A percentile compares a stretch with the other conserved stretches of the same genome.
Conservation (phyloP, 64 coral and sea anemone genomes). For the Platygyra sinensis region DNA sequence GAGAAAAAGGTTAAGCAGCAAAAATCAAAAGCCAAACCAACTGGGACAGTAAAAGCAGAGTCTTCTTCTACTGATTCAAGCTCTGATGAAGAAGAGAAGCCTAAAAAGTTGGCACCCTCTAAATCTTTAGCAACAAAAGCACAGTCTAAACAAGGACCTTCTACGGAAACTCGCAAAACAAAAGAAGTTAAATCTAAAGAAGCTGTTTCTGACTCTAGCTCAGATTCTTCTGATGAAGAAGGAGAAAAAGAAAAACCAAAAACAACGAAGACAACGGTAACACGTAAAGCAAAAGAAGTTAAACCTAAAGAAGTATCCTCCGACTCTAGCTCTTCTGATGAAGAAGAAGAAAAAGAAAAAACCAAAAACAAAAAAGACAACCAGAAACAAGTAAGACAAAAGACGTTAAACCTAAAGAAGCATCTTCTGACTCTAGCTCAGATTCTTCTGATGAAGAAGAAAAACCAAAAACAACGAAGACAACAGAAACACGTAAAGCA, state of each 20-base stretch:
- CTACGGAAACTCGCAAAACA: not conserved
- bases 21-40: not conserved
- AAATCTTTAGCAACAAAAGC: too few species aligned
- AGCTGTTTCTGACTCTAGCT: slow-evolving; percentile 5
- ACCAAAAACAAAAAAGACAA: too few species aligned
- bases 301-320: too few species aligned
- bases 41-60: not conserved
- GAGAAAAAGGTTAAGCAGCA: not conserved
- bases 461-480: not conserved
- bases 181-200: slow-evolving; percentile 3
- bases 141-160: too few species aligned
- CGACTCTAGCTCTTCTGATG: too few species aligned
- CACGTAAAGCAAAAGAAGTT: too few species aligned
- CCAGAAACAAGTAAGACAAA: too few species aligned
- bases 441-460: slow-evolving; percentile 43
- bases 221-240: slow-evolving; percentile 18
- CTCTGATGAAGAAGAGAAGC: slow-evolving; percentile 23
- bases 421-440: slow-evolving; percentile 52
- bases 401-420: slow-evolving; percentile 1
- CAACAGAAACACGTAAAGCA: not conserved
- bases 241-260: too few species aligned
- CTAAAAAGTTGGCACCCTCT: too few species aligned
- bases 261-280: too few species aligned
- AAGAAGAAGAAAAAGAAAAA: too few species aligned
- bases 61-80: slow-evolving; percentile 44